Conservation (phyloP, 2,888 invertebrate genomes). For the Hyles lineata region DNA sequence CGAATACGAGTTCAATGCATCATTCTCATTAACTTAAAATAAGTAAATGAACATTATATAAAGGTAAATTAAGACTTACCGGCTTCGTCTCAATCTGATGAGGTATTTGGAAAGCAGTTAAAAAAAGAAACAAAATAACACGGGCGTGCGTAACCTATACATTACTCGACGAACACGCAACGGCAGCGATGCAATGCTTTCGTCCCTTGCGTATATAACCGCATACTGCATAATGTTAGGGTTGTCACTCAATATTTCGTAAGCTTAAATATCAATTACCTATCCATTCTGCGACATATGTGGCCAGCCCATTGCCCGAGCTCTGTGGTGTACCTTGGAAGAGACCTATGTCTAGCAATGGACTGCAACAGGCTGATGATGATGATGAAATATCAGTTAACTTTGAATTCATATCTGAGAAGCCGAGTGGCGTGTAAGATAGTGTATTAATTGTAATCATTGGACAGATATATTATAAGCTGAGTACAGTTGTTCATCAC, state of each 20-base stretch:
- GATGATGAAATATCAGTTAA: no score
- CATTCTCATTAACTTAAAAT: not conserved
- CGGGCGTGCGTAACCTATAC: conserved; percentile 70
- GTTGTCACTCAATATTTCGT: conserved; percentile 46
- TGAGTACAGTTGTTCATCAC: no score
- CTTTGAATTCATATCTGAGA: not conserved
- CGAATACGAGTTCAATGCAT: no score
- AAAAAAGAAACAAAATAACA: conserved; percentile 55
- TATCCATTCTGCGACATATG: no score
- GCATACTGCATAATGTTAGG: conserved; percentile 54
- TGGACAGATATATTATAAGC: no score
- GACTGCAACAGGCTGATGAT: no score
- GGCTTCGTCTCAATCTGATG: conserved; percentile 53
- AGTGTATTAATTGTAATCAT: no score
- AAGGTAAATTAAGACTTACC: conserved; percentile 30
- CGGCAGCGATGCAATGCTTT: conserved; percentile 59
- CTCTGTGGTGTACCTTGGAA: no score
- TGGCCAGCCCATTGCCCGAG: no score
- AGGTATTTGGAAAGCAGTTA: conserved; percentile 52
- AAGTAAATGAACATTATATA: conserved; percentile 23
- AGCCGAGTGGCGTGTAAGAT: no score
- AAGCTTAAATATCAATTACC: not conserved
- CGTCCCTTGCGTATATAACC: conserved; percentile 60
- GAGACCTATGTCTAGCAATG: no score
- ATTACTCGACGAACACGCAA: conserved; percentile 71